Evolutionary conservation across 2,797 vertebrate genomes (phyloP), one percentile per base, ranked within the genome.

Genomic region (Eospalax fontanierii): DNA sequence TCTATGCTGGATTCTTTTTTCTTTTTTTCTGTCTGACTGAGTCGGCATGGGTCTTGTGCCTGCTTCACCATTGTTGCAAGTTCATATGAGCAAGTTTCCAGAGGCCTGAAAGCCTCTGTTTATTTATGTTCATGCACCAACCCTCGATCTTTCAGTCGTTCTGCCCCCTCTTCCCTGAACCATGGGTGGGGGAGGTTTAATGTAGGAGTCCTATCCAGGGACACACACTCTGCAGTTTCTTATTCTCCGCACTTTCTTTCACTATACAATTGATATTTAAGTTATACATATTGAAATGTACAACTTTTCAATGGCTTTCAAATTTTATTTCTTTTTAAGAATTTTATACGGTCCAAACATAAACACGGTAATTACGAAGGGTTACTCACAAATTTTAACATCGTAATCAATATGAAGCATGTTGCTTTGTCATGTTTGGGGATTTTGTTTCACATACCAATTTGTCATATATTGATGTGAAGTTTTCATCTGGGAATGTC

Each of bases 381-480:
- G 68, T 68, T 68, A 4, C 61, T 87, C 50, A 59, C 89, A 35
- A 81, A 40, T 46, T 59, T 2, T 74, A 84, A 35, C 9, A 75
- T 78, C 43, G 86, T 59, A 90, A 43, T 74, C 14, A 73, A 24
- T 54, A 91, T 50, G 81, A 92, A 85, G 24, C 66, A 71, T 43
- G 10, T 75, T 81, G 15, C 26, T 91, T 92, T 89, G 70, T 88
- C 21, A 70, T 43, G 4, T 35, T 80, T 81, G 78, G 73, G 50
- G 5, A 61, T 96, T 95, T 94, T 94, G 40, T 82, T 68, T 82
- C 80, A 61, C n/a, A 46, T 91, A 38, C 1, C 40, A 18, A 35
- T 81, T 75, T 83, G 14, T 81, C n/a, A 81, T 46, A 91, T 87
- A 65, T 57, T 35, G 28, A 54, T 84, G 40, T 88, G 6, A 18